These are phyloP conservation scores for Pandemis heparana DNA, from an alignment of 2,888 invertebrate genomes.

Conservation along the genomic window DNA sequence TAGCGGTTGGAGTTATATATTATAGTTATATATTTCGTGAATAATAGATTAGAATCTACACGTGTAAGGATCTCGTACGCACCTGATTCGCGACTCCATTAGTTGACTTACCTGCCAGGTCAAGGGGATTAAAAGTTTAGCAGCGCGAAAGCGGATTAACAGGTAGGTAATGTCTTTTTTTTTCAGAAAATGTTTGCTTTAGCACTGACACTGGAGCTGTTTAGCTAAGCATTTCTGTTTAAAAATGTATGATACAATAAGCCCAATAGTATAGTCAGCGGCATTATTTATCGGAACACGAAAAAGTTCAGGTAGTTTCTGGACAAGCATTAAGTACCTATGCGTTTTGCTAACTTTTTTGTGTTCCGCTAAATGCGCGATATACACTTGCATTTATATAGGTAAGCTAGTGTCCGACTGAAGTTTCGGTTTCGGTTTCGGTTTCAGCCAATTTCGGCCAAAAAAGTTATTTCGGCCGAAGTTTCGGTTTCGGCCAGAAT, in stretches of 20 bases:
- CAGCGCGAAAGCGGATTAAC: slow-evolving; percentile 23
- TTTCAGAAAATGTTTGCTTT: neutral
- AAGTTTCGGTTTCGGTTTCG: too few species aligned
- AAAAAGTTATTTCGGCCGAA: too few species aligned
- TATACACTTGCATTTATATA: too few species aligned
- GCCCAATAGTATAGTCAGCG: too few species aligned
- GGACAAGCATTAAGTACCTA: too few species aligned
- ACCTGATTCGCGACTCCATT: slow-evolving; percentile 18
- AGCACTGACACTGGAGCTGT: neutral
- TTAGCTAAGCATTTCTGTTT: neutral
- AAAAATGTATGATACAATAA: slow-evolving; percentile 3
- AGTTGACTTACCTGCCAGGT: neutral
- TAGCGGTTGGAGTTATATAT: neutral
- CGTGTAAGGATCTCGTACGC: neutral
- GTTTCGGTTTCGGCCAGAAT: too few species aligned
- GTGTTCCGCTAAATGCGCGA: too few species aligned
- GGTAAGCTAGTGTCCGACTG: too few species aligned
- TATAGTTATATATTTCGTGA: neutral
- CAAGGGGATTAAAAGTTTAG: slow-evolving; percentile 32
- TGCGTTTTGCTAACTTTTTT: too few species aligned
- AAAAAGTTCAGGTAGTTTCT: too few species aligned
- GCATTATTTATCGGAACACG: too few species aligned
- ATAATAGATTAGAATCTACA: neutral
- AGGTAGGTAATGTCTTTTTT: neutral
- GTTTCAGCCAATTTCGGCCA: too few species aligned